Conservation (phyloP, 1,140 invertebrate genomes). For the Cotesia vestalis region DNA sequence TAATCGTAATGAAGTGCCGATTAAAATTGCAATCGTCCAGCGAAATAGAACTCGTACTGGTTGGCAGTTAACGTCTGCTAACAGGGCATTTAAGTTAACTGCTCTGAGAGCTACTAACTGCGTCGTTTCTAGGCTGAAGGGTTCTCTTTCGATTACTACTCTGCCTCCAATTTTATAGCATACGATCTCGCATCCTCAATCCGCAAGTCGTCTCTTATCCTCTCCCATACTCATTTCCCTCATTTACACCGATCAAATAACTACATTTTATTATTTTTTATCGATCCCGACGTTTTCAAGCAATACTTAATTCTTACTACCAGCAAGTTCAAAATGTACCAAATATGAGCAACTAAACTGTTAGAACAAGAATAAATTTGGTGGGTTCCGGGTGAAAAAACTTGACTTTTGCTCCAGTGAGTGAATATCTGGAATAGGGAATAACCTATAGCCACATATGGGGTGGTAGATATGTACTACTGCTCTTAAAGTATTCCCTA, state of each 20-base stretch:
- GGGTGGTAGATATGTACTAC: constrained; percentile 45
- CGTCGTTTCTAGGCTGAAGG: constrained; percentile 63
- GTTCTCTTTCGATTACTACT: constrained; percentile 61
- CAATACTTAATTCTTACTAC: too few species aligned
- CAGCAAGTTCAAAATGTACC: too few species aligned
- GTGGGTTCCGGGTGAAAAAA: background rate
- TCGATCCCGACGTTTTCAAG: background rate
- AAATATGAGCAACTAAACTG: too few species aligned
- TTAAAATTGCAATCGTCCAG: constrained; percentile 65
- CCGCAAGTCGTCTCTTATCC: background rate
- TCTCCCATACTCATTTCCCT: constrained; percentile 1
- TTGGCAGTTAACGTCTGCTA: constrained; percentile 62
- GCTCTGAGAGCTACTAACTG: constrained; percentile 55
- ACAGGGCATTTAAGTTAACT: constrained; percentile 66
- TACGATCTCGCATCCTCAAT: constrained; percentile 18
- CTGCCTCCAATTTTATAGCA: constrained; percentile 57
- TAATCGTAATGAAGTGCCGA: constrained; percentile 64
- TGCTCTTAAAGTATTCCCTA: constrained; percentile 54
- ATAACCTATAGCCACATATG: constrained; percentile 50
- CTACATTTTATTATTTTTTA: constrained; percentile 18
- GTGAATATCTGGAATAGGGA: constrained; percentile 24
- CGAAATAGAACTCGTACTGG: constrained; percentile 50
- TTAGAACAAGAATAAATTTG: background rate
- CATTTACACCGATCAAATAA: background rate
- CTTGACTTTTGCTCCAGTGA: constrained; percentile 1